Conservation (phyloP, 30 jellyfish, hydroid and myxozoan genomes). For the Mastigias papua region DNA sequence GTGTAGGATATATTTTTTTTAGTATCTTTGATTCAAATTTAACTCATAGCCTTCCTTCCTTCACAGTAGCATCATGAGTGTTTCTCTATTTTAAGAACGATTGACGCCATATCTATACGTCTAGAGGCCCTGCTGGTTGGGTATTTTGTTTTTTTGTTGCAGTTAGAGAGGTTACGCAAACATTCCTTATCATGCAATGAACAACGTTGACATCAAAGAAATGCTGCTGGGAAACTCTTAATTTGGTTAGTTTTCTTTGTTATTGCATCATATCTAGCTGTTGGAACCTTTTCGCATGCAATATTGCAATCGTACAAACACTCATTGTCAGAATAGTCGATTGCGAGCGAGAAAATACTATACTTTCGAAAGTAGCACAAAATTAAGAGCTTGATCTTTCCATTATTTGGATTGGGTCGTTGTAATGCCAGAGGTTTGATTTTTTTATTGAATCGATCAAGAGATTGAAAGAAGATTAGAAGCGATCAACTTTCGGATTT, state of each 20-base stretch:
- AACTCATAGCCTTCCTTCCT: no score
- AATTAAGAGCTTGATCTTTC: background rate
- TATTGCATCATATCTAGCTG: background rate
- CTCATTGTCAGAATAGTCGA: background rate
- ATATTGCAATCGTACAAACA: background rate
- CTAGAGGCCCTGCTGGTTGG: background rate
- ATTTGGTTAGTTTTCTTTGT: background rate
- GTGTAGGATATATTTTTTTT: no score
- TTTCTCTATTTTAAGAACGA: background rate
- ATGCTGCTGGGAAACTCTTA: constrained; percentile 3
- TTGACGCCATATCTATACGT: background rate
- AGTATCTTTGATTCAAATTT: no score
- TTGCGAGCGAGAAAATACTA: background rate
- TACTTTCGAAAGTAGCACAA: background rate
- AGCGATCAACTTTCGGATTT: background rate
- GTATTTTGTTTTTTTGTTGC: background rate
- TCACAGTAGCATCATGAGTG: no score
- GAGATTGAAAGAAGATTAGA: background rate
- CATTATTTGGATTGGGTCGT: background rate
- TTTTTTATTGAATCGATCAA: background rate
- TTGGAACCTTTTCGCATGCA: constrained; percentile 5
- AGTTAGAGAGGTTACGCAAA: background rate
- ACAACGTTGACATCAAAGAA: background rate
- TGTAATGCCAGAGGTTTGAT: background rate
- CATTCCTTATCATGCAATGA: background rate